Evolutionary conservation across 2,113 vertebrate genomes (phyloP), one percentile per base, ranked within the genome.

Genomic region (Hiodon alosoides): DNA sequence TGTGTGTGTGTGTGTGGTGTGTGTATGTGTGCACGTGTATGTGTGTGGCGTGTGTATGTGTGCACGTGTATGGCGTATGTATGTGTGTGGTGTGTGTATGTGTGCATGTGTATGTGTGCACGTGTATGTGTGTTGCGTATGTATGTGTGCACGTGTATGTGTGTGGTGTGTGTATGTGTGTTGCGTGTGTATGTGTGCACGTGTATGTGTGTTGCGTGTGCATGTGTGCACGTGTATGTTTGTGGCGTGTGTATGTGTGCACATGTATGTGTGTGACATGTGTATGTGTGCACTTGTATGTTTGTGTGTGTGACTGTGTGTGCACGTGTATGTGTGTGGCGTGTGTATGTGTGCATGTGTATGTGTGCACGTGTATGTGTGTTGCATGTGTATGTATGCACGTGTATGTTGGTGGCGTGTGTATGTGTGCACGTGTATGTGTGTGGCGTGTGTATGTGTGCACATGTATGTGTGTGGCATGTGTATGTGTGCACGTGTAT

Each of bases 291-390:
- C 4, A 13, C 59, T 31, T 74, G 3, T 6, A 31, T 58, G 50
- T 16, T 8, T 48, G 47, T 60, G 54, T 54, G 55, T 13, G 54
- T n/a, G n/a, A n/a, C n/a, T 67, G 2, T 31, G 31, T 31, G 77
- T 79, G 31, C 78, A 68, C 77, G 72, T 72, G 76, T 77, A 60
- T 77, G 10, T 9, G 72, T 74, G 72, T 54, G n/a, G 17, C 50
- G 67, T 47, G 55, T 78, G 76, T 77, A 47, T 74, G 72, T 52
- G 31, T 31, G 31, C 31, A 31, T 2, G 31, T 31, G 31, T 31
- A 31, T 31, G 31, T 31, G 31, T 31, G 31, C 4, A 66, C 67
- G 65, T 69, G 67, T 72, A 13, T 65, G 31, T 51, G 60, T 54
- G 7, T 79, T 79, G 70, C 77, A 70, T 72, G 76, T 77, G 57